A percentile compares a stretch with the other conserved stretches of the same genome.
Conservation (phyloP, 2,797 vertebrate species). For the Otolemur crassicaudatus region DNA sequence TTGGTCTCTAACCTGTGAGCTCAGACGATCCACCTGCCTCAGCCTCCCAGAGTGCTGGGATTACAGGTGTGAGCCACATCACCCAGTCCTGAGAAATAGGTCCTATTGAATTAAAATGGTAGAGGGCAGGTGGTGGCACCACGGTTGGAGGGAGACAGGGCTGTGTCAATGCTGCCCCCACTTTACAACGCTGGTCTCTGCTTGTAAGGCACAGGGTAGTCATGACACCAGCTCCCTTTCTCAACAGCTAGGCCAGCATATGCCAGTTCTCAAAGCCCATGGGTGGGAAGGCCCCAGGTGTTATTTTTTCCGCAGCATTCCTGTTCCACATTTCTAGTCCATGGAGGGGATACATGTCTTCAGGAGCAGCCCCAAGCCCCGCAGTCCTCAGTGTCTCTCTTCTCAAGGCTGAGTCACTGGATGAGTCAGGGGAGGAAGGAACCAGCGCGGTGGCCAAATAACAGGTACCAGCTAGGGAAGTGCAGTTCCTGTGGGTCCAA, state of each 20-base stretch:
- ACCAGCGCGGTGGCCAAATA: too few relatives aligned
- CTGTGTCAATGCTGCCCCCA: too few relatives aligned
- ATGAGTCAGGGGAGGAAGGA: neutral
- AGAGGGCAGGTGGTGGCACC: neutral
- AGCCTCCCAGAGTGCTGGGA: too few relatives aligned
- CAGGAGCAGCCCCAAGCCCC: neutral
- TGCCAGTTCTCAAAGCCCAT: neutral
- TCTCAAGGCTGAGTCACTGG: too few relatives aligned
- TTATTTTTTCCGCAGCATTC: neutral
- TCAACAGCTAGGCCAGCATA: neutral
- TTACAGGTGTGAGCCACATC: too few relatives aligned
- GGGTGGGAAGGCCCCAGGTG: neutral
- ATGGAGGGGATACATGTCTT: too few relatives aligned
- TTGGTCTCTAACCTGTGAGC: too few relatives aligned
- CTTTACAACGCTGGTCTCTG: neutral
- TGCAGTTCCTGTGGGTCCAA: neutral
- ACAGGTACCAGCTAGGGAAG: too few relatives aligned
- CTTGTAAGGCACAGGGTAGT: neutral
- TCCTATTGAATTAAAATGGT: neutral
- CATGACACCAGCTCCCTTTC: neutral
- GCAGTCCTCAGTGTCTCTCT: too few relatives aligned
- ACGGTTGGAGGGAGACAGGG: accelerated
- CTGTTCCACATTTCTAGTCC: neutral
- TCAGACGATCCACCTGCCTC: too few relatives aligned
- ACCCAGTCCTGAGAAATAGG: too few relatives aligned